Conservation (phyloP, 2,888 invertebrate species). For the Drosophila prolongata region DNA sequence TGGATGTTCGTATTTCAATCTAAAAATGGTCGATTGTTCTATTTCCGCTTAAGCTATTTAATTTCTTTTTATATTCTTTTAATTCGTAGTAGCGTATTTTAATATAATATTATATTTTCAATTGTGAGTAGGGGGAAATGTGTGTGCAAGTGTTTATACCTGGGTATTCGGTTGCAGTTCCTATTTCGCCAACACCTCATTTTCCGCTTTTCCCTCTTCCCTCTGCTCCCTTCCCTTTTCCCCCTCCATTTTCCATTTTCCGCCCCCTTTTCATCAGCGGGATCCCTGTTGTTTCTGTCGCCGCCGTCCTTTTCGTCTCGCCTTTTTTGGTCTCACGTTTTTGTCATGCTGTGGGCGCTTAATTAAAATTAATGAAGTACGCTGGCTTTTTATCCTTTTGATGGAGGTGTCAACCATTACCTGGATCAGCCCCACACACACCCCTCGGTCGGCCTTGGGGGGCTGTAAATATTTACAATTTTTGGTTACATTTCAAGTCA, state of each 20-base stretch:
- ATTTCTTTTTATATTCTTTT: no score
- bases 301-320: constrained; percentile 23
- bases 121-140: background rate
- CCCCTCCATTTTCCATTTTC: background rate
- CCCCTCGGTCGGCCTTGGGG: constrained; percentile 16
- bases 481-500: constrained; percentile 61
- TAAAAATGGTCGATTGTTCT: no score
- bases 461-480: constrained; percentile 57
- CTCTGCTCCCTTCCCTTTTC: no score
- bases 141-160: background rate
- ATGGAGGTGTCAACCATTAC: constrained; percentile 40
- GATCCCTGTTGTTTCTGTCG: constrained; percentile 3
- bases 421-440: constrained; percentile 12
- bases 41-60: no score
- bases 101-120: no score
- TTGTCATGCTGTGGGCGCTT: constrained; percentile 68
- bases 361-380: constrained; percentile 78
- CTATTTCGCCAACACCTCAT: background rate
- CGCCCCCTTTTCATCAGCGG: background rate
- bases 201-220: background rate
- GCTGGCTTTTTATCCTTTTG: constrained; percentile 66
- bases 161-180: constrained; percentile 10
- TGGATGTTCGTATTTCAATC: no score
- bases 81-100: no score
- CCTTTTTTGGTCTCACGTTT: constrained; percentile 45